These are phyloP conservation scores for Thymelicus lineola DNA, from an alignment of 2,888 invertebrate genomes.

Conservation along the genomic window DNA sequence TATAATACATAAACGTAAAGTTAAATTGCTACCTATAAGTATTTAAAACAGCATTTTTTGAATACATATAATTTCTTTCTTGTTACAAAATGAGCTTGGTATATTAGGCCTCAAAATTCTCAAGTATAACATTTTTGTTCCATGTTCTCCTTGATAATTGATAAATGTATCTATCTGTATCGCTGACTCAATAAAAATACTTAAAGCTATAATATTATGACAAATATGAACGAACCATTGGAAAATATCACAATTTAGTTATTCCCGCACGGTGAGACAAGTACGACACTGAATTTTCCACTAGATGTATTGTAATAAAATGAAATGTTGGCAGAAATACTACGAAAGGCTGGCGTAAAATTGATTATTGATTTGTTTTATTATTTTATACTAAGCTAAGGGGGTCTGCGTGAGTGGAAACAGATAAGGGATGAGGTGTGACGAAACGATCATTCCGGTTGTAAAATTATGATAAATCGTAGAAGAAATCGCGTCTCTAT, in stretches of 20 bases:
- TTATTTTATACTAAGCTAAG: constrained; percentile 51
- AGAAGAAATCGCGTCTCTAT: not conserved
- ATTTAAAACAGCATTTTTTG: too few relatives aligned
- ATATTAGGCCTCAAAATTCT: too few relatives aligned
- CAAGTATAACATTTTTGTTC: too few relatives aligned
- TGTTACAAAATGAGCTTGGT: too few relatives aligned
- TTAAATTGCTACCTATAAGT: too few relatives aligned
- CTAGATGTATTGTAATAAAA: constrained; percentile 71
- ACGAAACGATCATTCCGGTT: constrained; percentile 60
- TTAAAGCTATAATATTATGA: too few relatives aligned
- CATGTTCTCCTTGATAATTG: too few relatives aligned
- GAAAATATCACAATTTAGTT: not conserved
- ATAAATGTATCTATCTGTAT: too few relatives aligned
- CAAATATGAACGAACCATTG: too few relatives aligned
- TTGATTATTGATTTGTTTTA: constrained; percentile 81
- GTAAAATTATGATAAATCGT: constrained; percentile 47
- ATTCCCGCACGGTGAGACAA: constrained; percentile 25
- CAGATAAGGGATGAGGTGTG: constrained; percentile 62
- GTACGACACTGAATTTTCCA: constrained; percentile 65
- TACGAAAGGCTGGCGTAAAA: constrained; percentile 74
- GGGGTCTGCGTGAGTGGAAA: constrained; percentile 51
- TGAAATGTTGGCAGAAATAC: constrained; percentile 72
- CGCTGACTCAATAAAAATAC: too few relatives aligned
- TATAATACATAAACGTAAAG: too few relatives aligned
- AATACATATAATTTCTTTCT: too few relatives aligned